A percentile compares a stretch with the other conserved stretches of the same genome.
Evolutionary conservation across 2,113 vertebrate species (phyloP).

Genomic region (Syrmaticus mikado): DNA sequence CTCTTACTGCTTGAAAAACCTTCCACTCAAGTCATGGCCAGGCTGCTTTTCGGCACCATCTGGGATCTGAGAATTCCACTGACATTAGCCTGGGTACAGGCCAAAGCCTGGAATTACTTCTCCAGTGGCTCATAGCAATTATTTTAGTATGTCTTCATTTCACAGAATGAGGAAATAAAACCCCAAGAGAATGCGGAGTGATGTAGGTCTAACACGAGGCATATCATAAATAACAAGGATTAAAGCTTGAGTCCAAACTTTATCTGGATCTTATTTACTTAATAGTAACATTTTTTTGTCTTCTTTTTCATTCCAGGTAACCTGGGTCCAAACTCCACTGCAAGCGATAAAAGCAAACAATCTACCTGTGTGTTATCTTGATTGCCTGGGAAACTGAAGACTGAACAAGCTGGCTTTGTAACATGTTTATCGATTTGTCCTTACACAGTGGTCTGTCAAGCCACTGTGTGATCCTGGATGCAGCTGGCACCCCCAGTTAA

Average conservation of each 20-base stretch:
- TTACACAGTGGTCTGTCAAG: not conserved
- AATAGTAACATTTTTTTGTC: not conserved
- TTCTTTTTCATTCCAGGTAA: constrained; percentile 65
- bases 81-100: not conserved
- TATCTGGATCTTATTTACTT: not conserved
- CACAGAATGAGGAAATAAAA: constrained; percentile 16
- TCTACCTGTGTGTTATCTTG: constrained; percentile 71
- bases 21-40: not conserved
- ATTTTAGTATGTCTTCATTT: not conserved
- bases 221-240: not conserved
- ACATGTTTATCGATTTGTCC: constrained; percentile 34
- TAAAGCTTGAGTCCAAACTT: not conserved
- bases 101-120: not conserved
- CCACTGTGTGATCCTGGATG: not conserved
- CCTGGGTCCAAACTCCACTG: constrained; percentile 51
- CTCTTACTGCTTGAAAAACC: not conserved
- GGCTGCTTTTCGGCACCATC: not conserved
- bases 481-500: constrained; percentile 16
- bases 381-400: constrained; percentile 41
- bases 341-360: constrained; percentile 60
- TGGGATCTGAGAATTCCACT: not conserved
- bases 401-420: constrained; percentile 34
- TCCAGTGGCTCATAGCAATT: not conserved
- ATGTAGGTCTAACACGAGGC: not conserved
- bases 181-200: not conserved